Base-by-base conservation (phyloP, 1,140 invertebrate genomes). In the Euschistus heros region DNA sequence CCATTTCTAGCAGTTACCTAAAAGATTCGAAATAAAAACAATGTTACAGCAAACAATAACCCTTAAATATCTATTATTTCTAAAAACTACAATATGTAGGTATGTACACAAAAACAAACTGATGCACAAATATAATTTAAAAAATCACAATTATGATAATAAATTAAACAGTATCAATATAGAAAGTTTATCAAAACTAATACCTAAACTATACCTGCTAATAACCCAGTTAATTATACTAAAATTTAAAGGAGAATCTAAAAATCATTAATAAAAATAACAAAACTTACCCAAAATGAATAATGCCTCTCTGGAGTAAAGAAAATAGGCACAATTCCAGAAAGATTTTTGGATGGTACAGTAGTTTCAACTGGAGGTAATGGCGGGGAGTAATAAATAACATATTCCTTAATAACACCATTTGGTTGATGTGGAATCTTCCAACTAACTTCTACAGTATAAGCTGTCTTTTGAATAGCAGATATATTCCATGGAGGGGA, bases 1-100 rank as follows among this genome's bases (percentile, higher is more conserved):
- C 73, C 72, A 71, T 88, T 89, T 54, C 79, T 79, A 2, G 86
- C 87, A 0, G 81, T 76, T n/a, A 91, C 79, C 83, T 86, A 71
- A 6, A 73, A 69, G 24, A 0, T 24, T 67, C 54, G 65, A 64
- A 62, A 67, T 33, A 62, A 54, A 59, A 59, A 59, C 7, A 7
- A 59, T 27, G 22, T 1, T 4, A 47, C 46, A 6, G n/a, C 17
- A 10, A 18, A 6, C 8, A 6, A 6, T 10, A 37, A 10, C 13
- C 1, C 13, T 37, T 37, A 10, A 13, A 37, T 10, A 30, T 30
- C 8, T 30, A 5, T 30, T 30, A 30, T 30, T 3, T 30, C 30
- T 30, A 30, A n/a, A n/a, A n/a, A n/a, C n/a, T n/a, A n/a, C n/a
- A n/a, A n/a, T n/a, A n/a, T n/a, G n/a, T n/a, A n/a, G n/a, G n/a